Evolutionary conservation across 2,888 invertebrate genomes (phyloP), one percentile per base, ranked within the genome.

Genomic region (Drosophila multiciliata): DNA sequence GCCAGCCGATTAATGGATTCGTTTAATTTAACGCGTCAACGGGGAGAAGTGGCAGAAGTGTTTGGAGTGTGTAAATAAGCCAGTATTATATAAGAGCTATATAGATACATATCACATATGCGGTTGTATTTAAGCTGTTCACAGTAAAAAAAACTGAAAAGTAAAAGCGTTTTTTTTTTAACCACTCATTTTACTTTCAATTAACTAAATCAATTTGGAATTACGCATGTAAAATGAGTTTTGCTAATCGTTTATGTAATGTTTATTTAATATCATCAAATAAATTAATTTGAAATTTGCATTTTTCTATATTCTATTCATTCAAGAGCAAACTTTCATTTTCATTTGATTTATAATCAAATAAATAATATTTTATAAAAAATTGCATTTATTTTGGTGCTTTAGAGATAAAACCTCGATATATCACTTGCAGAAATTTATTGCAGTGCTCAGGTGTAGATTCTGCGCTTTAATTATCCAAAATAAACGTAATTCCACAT

Each of bases 1-100:
- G 67, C 17, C 58, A 45, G 26, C 52, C 68, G 54, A 79, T 76
- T 79, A 76, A 76, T 76, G 75, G 68, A 75, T 61, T 50, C 68
- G 33, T 64, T 64, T 35, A 57, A 76, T 67, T 64, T 62, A 60
- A 55, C 55, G 50, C 29, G n/a, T 9, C 58, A 40, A 6, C 40
- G 17, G 20, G 17, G 45, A 23, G 33, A 3, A 23, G 23, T 17
- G 11, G 2, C 26, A 8, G 26, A 26, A 1, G 29, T 1, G 26
- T 0, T 29, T 29, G 33, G 26, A 36, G 23, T 17, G 23, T 23
- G 20, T 36, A 26, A 11, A 23, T 6, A 26, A 6, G 17, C 17
- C 26, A 29, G 17, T 15, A 42, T 2, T 32, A 23, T 15, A 57
- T 7, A 15, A 20, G 5, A 52, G n/a, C 6, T 2, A 23, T 33